Evolutionary conservation across 2,113 vertebrate species (phyloP).

Genomic region (Gavialis gangeticus): DNA sequence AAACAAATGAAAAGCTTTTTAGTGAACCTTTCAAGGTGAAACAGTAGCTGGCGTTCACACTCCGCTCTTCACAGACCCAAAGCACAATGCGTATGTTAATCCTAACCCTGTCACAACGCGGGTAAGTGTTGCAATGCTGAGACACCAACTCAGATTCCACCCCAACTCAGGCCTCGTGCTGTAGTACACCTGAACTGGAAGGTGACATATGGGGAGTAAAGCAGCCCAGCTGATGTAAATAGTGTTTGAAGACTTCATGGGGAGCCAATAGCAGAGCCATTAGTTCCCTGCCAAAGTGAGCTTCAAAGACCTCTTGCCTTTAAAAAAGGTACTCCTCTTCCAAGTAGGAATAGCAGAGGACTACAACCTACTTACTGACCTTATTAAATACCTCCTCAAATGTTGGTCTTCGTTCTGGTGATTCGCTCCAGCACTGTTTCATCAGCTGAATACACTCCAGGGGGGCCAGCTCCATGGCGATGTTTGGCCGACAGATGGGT

Average conservation of each 20-base stretch:
- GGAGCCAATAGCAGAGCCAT: background rate
- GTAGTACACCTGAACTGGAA: background rate
- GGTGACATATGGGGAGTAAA: background rate
- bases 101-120: fast-evolving
- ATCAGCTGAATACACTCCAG: slow-evolving; percentile 92
- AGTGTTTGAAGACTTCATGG: background rate
- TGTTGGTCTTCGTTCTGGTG: slow-evolving; percentile 84
- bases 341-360: background rate
- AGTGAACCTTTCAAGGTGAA: background rate
- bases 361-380: slow-evolving; percentile 67
- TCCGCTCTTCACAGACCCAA: too few relatives aligned
- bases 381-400: slow-evolving; percentile 93
- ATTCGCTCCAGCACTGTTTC: slow-evolving; percentile 94
- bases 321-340: background rate
- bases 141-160: background rate
- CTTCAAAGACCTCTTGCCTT: background rate
- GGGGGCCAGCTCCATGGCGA: slow-evolving; percentile 88
- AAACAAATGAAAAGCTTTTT: background rate
- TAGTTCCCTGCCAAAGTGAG: background rate
- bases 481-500: slow-evolving; percentile 87
- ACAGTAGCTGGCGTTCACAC: background rate
- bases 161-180: fast-evolving
- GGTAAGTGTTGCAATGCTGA: background rate
- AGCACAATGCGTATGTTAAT: too few relatives aligned
- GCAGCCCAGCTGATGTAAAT: background rate